Conservation (phyloP, 2,888 invertebrate genomes). For the Sylvicola cinctus region DNA sequence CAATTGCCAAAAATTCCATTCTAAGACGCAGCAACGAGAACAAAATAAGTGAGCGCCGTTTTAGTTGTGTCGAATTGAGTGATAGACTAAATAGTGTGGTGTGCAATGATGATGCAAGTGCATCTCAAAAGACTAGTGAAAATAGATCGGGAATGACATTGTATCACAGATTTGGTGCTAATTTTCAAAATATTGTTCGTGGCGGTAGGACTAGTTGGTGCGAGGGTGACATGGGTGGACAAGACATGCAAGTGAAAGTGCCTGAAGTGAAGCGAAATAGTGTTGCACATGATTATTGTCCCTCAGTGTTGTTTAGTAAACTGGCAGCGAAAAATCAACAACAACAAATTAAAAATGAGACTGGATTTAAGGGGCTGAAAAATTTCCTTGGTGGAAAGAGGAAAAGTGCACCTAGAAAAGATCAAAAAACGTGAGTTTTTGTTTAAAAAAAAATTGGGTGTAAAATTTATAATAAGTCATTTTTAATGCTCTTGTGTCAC, state of each 20-base stretch:
- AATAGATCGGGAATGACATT: constrained; percentile 1
- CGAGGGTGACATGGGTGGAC: not conserved
- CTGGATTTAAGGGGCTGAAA: no score
- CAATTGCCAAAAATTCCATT: constrained; percentile 1
- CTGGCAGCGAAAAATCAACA: constrained; percentile 1
- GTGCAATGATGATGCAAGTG: not conserved
- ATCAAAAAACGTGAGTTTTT: no score
- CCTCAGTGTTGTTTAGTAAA: constrained; percentile 8
- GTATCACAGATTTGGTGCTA: constrained; percentile 5
- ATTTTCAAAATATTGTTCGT: constrained; percentile 2
- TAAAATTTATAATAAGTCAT: no score
- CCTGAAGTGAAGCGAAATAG: no score
- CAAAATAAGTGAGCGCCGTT: not conserved
- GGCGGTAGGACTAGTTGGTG: not conserved
- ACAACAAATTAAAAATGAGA: no score
- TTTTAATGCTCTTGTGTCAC: no score
- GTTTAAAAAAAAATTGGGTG: no score
- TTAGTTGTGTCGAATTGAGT: no score
- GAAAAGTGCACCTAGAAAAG: no score
- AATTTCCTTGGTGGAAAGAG: no score
- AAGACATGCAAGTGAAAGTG: not conserved
- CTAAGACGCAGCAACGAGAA: not conserved
- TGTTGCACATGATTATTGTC: constrained; percentile 7
- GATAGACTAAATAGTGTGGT: not conserved
- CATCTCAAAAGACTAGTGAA: not conserved